Base-by-base conservation (phyloP, 2,888 invertebrate species). In the Epistrophe grossulariae region DNA sequence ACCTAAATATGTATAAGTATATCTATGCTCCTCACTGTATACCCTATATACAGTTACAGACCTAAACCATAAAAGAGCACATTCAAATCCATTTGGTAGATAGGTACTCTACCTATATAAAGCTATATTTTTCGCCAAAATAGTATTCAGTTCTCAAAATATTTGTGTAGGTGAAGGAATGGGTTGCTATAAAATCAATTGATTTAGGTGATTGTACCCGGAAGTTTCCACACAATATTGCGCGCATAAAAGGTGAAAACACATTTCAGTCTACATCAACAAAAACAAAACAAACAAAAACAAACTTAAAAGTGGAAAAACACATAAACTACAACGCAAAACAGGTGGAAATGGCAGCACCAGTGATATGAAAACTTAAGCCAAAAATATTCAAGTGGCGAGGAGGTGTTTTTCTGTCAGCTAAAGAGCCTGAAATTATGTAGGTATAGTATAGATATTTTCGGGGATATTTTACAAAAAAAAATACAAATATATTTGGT, bases 201-300 rank as follows among this genome's bases (percentile, higher is more conserved):
- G 70, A 70, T 70, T 70, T 70, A 70, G 55, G 40, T 70, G 55
- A 55, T 40, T 70, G 28, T 5, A 28, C 24, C 40, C 40, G 55
- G 70, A 55, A 70, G 70, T 70, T 70, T 70, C 52, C 52, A 55
- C 70, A 70, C 70, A 55, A 13, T 40, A 55, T 70, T 70, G 52
- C 52, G 38, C 55, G 55, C 52, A 55, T 24, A 52, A 70, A 70
- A 70, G 55, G 55, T 70, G 55, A 70, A 70, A 55, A 70, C 55
- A 68, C 38, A 24, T 24, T 24, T 24, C 35, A 40, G 7, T 19
- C 24, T 38, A 50, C 24, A 11, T 4, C 8, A 15, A 11, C 19
- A 70, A 40, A 6, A 2, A 43, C 52, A 52, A 35, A 10, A 40
- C 15, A 45, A 45, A 35, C 10, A 70, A 38, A 24, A 70, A 52